phyloP scores from a whole-genome alignment of 2,888 invertebrate species.

The Monochamus alternatus region DNA sequence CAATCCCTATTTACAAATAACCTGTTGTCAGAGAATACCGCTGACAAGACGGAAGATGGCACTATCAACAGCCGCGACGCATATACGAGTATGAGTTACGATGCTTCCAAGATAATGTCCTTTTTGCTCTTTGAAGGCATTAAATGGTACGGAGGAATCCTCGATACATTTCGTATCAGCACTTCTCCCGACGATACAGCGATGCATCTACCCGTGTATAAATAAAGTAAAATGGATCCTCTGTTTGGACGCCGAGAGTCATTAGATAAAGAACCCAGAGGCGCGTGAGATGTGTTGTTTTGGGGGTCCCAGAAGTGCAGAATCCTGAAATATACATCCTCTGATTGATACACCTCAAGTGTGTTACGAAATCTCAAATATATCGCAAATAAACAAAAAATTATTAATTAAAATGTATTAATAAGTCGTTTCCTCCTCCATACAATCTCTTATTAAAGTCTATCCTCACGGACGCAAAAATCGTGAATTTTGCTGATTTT shows the following conservation, averaged over 20 bases:
- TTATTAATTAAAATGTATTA: too few relatives aligned
- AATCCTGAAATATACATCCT: background rate
- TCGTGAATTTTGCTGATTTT: too few relatives aligned
- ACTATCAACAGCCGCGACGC: background rate
- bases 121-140: background rate
- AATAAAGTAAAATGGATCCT: slow-evolving; percentile 24
- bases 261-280: slow-evolving; percentile 23
- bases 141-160: slow-evolving; percentile 25
- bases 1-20: background rate
- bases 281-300: background rate
- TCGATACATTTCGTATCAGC: slow-evolving; percentile 33
- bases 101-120: slow-evolving; percentile 9
- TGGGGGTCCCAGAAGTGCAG: background rate
- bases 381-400: too few relatives aligned
- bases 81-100: slow-evolving; percentile 1
- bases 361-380: too few relatives aligned
- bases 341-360: too few relatives aligned
- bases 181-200: slow-evolving; percentile 19
- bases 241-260: slow-evolving; percentile 24
- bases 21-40: background rate
- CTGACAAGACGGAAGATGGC: background rate
- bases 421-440: too few relatives aligned
- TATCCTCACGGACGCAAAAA: too few relatives aligned
- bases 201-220: slow-evolving; percentile 27
- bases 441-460: too few relatives aligned